These are phyloP conservation scores for Spizaetus ornatus DNA, from an alignment of 2,113 vertebrate species.

Conservation along the genomic window DNA sequence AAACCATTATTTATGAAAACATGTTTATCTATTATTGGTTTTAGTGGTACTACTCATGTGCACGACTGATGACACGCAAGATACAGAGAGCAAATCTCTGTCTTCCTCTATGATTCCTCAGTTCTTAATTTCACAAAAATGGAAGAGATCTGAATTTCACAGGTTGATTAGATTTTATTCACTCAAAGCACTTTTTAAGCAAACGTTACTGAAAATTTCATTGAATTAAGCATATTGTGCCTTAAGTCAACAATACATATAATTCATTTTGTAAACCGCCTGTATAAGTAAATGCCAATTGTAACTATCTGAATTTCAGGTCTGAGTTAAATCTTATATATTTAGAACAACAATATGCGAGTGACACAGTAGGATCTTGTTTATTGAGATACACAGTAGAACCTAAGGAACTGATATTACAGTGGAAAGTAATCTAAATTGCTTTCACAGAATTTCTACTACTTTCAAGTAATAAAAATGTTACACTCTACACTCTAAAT, in stretches of 20 bases:
- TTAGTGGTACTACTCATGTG: not conserved
- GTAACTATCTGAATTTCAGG: constrained; percentile 50
- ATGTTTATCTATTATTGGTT: not conserved
- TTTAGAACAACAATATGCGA: constrained; percentile 55
- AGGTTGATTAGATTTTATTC: not conserved
- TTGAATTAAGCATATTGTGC: constrained; percentile 31
- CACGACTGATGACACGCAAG: not conserved
- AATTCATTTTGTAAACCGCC: constrained; percentile 64
- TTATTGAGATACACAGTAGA: constrained; percentile 74
- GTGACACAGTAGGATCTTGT: constrained; percentile 43
- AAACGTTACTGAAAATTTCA: not conserved
- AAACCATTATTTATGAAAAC: not conserved
- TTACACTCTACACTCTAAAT: constrained; percentile 73
- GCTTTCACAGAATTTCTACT: constrained; percentile 73
- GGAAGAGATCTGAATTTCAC: not conserved
- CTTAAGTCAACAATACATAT: constrained; percentile 39
- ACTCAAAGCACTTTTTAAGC: not conserved
- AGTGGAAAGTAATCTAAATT: constrained; percentile 75
- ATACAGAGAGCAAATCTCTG: not conserved
- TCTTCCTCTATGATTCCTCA: not conserved
- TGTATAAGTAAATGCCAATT: constrained; percentile 55
- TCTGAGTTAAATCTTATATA: constrained; percentile 41
- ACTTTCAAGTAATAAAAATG: constrained; percentile 79
- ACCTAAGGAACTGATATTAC: constrained; percentile 61
- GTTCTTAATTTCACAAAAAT: not conserved